phyloP scores from a whole-genome alignment of 2,797 vertebrate genomes.

The Lepidocolaptes lacrymiger region DNA sequence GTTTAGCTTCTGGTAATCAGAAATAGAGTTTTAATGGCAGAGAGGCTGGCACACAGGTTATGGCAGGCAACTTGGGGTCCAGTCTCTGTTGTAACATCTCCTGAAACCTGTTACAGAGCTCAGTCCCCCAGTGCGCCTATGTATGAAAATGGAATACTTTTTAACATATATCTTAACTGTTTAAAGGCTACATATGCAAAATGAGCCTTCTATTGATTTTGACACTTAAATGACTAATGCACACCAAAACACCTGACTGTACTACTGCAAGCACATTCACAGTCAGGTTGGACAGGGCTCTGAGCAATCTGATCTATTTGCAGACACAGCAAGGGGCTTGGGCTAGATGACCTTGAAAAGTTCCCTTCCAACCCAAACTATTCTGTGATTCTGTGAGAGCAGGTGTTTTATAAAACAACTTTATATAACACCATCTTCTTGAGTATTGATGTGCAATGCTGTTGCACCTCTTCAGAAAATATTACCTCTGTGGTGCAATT shows the following conservation, averaged over 20 bases:
- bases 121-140: background rate
- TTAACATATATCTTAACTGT: background rate
- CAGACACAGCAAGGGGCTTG: background rate
- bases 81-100: background rate
- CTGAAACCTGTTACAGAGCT: background rate
- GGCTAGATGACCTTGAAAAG: background rate
- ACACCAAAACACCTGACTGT: background rate
- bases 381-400: background rate
- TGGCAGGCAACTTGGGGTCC: background rate
- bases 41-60: background rate
- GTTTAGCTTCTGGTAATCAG: background rate
- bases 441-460: background rate
- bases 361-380: background rate
- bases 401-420: background rate
- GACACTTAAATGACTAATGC: background rate
- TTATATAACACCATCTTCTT: background rate
- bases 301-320: background rate
- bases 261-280: background rate
- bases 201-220: background rate
- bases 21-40: background rate
- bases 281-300: background rate
- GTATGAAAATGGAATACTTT: background rate
- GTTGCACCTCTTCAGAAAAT: background rate
- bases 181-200: background rate
- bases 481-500: background rate